Base-by-base conservation (phyloP, 2,113 vertebrate species). In the Paramormyrops kingsleyae region DNA sequence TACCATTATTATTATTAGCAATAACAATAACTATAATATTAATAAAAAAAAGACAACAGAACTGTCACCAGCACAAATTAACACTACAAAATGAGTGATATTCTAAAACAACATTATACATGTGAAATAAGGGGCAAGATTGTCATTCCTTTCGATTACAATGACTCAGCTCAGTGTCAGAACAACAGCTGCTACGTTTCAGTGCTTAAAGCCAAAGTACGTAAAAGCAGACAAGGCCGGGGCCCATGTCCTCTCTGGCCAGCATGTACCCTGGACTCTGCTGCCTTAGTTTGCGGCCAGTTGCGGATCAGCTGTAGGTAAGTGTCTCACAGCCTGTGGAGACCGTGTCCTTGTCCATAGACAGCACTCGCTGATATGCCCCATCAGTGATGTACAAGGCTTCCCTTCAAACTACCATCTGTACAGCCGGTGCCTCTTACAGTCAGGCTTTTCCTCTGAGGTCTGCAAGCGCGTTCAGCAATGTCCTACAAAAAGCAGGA, bases 41-140 rank as follows among this genome's bases (percentile, higher is more conserved):
- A 96, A 96, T 95, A 94, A 93, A 96, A 93, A 84, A 96, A 95
- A 96, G 95, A 97, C 97, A 96, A 97, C 96, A 96, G 94, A 97
- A 97, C 96, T 96, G 97, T 97, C 97, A 97, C 96, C 97, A 96
- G 97, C 97, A 97, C 97, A 95, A 96, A 96, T 94, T 95, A 97
- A 97, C 96, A 97, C 97, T 42, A 97, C 95, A 96, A 96, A 96
- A 95, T 95, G 95, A 96, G 96, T 94, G 95, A 97, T 94, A 96
- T 94, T 93, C 94, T 95, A 92, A 93, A 96, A 97, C 95, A 92
- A 96, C 96, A 96, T 95, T 93, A 91, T 96, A 97, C 95, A 96
- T 95, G 93, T 95, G 96, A 95, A 95, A 96, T 95, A 95, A 91
- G 90, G 92, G 92, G 89, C n/a, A 92, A 92, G 95, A 96, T 96